Evolutionary conservation across 2,888 invertebrate genomes (phyloP).

Genomic region (Harpalus rubripes): DNA sequence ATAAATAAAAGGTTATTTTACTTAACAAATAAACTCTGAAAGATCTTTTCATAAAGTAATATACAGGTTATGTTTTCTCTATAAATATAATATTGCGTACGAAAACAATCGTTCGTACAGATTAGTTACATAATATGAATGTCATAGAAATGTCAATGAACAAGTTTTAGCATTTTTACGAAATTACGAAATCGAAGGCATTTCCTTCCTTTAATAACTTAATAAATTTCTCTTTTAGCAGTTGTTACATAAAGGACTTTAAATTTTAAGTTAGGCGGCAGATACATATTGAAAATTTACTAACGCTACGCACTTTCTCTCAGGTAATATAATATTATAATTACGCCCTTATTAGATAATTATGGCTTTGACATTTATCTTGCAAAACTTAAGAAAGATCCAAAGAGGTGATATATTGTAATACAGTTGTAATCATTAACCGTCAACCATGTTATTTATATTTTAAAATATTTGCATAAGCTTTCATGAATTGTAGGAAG

Average conservation of each 20-base stretch:
- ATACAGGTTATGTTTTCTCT: too few species aligned
- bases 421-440: too few species aligned
- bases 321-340: conserved; percentile 31
- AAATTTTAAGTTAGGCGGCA: conserved; percentile 24
- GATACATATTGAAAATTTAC: conserved; percentile 46
- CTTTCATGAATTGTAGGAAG: too few species aligned
- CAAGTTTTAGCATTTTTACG: background rate
- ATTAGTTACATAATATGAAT: conserved; percentile 14
- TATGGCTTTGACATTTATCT: conserved; percentile 11
- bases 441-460: too few species aligned
- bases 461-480: too few species aligned
- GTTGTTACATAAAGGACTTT: conserved; percentile 49
- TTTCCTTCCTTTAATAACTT: conserved; percentile 50
- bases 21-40: too few species aligned
- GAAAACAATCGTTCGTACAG: conserved; percentile 15
- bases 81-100: too few species aligned
- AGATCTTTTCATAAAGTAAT: too few species aligned
- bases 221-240: conserved; percentile 56
- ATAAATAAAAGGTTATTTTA: too few species aligned
- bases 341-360: conserved; percentile 49
- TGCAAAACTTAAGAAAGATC: background rate
- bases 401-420: too few species aligned
- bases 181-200: conserved; percentile 2
- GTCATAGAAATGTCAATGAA: conserved; percentile 22
- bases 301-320: conserved; percentile 36